Evolutionary conservation across 1,140 invertebrate species (phyloP).

Genomic region (Harpegnathos saltator): DNA sequence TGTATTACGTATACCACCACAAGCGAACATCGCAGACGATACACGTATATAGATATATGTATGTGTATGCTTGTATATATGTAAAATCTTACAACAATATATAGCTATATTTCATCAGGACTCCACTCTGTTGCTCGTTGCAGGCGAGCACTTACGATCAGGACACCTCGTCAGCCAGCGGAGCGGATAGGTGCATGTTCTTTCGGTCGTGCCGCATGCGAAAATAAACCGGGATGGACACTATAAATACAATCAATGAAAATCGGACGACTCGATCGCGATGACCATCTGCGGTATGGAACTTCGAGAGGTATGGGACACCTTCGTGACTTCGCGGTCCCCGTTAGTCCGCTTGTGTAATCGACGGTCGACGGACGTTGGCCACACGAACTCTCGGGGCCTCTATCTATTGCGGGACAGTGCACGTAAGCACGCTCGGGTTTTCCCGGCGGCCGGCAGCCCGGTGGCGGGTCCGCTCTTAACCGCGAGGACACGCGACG

Average conservation of each 20-base stretch:
- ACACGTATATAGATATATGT: neutral
- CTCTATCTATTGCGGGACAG: neutral
- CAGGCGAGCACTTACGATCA: slow-evolving; percentile 47
- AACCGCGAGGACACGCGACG: slow-evolving; percentile 35
- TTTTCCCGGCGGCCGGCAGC: neutral
- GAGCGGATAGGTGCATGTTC: slow-evolving; percentile 68
- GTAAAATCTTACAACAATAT: neutral
- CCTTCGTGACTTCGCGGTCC: slow-evolving; percentile 13
- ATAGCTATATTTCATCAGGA: slow-evolving; percentile 9
- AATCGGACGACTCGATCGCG: slow-evolving; percentile 75
- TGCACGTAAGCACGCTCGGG: neutral
- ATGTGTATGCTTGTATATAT: slow-evolving; percentile 10
- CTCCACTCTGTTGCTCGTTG: slow-evolving; percentile 21
- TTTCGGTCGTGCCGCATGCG: slow-evolving; percentile 61
- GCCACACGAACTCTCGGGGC: neutral
- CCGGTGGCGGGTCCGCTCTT: slow-evolving; percentile 35
- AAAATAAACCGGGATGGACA: slow-evolving; percentile 77
- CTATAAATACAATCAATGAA: slow-evolving; percentile 81
- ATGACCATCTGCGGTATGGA: slow-evolving; percentile 76
- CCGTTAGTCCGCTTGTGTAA: slow-evolving; percentile 25
- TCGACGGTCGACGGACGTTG: slow-evolving; percentile 10
- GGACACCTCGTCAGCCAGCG: slow-evolving; percentile 64
- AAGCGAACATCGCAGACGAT: neutral
- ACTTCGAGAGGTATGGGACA: slow-evolving; percentile 14
- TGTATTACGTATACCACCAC: neutral